These are phyloP conservation scores for Thelaira solivaga DNA, from an alignment of 2,888 invertebrate species.

Conservation along the genomic window DNA sequence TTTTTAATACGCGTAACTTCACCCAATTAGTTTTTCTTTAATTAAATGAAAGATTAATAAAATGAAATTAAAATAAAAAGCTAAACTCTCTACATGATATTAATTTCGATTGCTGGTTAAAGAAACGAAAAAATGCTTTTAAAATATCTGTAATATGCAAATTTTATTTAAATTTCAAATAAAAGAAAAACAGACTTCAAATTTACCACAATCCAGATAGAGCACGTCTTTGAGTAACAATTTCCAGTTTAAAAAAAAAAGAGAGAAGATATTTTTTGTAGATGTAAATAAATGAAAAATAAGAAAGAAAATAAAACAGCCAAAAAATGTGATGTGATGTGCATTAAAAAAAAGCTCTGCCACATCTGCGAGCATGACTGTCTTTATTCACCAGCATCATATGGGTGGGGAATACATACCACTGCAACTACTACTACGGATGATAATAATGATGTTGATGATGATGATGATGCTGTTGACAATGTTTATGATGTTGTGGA, in stretches of 20 bases:
- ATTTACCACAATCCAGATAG: slow-evolving; percentile 33
- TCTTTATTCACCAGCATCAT: slow-evolving; percentile 1
- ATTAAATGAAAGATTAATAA: slow-evolving; percentile 33
- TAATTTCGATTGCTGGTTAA: slow-evolving; percentile 43
- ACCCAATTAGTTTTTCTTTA: slow-evolving; percentile 39
- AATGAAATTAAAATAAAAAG: background rate
- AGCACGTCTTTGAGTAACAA: background rate
- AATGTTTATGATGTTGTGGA: slow-evolving; percentile 22
- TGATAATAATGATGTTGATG: background rate
- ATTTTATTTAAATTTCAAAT: slow-evolving; percentile 22
- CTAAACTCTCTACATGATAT: slow-evolving; percentile 40
- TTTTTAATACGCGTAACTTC: slow-evolving; percentile 7
- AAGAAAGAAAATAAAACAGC: background rate
- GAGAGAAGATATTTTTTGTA: slow-evolving; percentile 27
- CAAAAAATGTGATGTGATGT: slow-evolving; percentile 16
- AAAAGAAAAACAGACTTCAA: slow-evolving; percentile 15
- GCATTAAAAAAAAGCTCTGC: background rate
- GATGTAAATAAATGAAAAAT: slow-evolving; percentile 8
- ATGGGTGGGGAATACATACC: slow-evolving; percentile 11
- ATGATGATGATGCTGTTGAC: background rate
- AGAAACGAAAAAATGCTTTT: slow-evolving; percentile 5
- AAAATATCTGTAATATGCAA: slow-evolving; percentile 49
- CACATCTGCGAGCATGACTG: slow-evolving; percentile 5
- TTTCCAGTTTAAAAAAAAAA: too few species aligned
- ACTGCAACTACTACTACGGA: too few species aligned